phyloP scores from a whole-genome alignment of 2,888 invertebrate genomes.

The Orthonychiurus folsomi region DNA sequence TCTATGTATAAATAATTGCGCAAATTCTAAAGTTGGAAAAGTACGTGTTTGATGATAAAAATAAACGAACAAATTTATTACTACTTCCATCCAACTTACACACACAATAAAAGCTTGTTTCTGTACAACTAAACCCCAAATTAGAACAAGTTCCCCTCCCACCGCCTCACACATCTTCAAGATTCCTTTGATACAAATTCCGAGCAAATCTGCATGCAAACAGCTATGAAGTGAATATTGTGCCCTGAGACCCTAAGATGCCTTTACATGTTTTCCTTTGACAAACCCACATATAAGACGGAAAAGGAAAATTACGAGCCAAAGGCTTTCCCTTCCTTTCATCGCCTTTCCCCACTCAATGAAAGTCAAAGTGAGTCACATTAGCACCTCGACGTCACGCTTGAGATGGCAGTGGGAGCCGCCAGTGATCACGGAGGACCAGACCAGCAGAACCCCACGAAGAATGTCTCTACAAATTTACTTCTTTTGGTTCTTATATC shows the following conservation, averaged over 20 bases:
- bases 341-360: background rate
- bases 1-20: no score
- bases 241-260: background rate
- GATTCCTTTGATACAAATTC: no score
- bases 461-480: background rate
- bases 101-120: no score
- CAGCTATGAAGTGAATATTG: no score
- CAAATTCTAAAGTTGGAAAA: no score
- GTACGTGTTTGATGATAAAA: no score
- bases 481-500: background rate
- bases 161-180: no score
- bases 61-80: no score
- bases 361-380: slow-evolving; percentile 1
- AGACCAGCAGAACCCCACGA: background rate
- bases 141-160: no score
- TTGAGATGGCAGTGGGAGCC: background rate
- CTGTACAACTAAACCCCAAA: no score
- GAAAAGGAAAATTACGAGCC: background rate
- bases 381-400: background rate
- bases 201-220: no score
- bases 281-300: background rate
- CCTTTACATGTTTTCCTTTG: background rate
- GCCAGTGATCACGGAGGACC: background rate
- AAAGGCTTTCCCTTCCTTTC: background rate
- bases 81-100: no score